phyloP scores from a whole-genome alignment of 2,797 vertebrate species.

The Aplochiton taeniatus region DNA sequence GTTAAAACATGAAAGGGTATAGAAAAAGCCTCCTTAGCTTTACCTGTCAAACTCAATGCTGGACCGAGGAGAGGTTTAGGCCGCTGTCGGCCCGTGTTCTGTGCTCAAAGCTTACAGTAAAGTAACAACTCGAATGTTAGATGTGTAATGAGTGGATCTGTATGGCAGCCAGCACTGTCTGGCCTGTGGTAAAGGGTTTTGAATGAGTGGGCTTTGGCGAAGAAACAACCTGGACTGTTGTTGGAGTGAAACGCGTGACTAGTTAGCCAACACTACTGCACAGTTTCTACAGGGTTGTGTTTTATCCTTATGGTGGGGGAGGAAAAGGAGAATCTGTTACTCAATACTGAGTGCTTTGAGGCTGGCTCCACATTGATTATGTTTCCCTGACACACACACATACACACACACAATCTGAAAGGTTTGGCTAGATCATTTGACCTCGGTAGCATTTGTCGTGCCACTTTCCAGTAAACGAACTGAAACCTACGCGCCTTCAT shows the following conservation, averaged over 20 bases:
- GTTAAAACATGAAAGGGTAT: conserved; percentile 42
- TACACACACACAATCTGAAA: neutral
- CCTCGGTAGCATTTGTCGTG: too few species aligned
- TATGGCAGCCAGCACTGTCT: neutral
- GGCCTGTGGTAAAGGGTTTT: neutral
- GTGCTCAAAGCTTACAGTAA: too few species aligned
- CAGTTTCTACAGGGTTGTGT: too few species aligned
- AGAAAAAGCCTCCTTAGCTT: conserved; percentile 35
- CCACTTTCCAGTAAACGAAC: conserved; percentile 57
- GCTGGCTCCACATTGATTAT: neutral
- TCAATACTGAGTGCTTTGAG: conserved; percentile 4
- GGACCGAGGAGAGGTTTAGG: neutral
- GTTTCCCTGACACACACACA: neutral
- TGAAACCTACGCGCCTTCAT: conserved; percentile 60
- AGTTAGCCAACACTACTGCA: too few species aligned
- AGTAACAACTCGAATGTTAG: too few species aligned
- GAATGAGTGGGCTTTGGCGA: too few species aligned
- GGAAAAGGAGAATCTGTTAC: neutral
- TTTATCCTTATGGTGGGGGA: neutral
- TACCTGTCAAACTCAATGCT: conserved; percentile 31
- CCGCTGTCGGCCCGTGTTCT: neutral
- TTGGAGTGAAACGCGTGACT: too few species aligned
- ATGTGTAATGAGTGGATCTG: neutral
- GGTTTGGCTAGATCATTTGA: too few species aligned
- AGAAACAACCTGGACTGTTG: too few species aligned